phyloP scores from a whole-genome alignment of 2,888 invertebrate genomes.

The Apodemia duryi region DNA sequence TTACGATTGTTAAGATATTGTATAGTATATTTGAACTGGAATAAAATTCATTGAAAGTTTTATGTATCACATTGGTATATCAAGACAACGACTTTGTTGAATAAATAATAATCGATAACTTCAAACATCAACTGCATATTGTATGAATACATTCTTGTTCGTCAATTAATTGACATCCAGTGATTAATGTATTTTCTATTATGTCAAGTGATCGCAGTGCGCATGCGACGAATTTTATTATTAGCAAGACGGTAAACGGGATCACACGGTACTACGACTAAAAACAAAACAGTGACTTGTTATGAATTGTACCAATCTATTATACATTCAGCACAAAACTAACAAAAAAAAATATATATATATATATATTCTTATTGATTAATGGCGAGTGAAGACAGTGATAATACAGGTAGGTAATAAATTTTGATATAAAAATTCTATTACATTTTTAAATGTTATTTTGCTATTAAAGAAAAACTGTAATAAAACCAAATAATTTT shows the following conservation, averaged over 20 bases:
- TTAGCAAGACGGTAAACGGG: slow-evolving; percentile 52
- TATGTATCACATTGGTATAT: neutral
- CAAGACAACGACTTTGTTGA: neutral
- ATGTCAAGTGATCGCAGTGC: slow-evolving; percentile 65
- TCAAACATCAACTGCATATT: slow-evolving; percentile 14
- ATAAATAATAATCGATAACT: slow-evolving; percentile 3
- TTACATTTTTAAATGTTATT: slow-evolving; percentile 4
- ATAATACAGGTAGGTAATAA: neutral
- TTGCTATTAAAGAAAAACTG: too few relatives aligned
- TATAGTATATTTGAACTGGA: neutral
- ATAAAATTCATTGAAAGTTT: neutral
- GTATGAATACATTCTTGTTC: slow-evolving; percentile 33
- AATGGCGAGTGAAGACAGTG: slow-evolving; percentile 5
- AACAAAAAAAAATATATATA: neutral
- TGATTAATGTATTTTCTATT: slow-evolving; percentile 70
- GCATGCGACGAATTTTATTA: slow-evolving; percentile 70
- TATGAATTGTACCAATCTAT: neutral
- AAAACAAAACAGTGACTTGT: slow-evolving; percentile 23
- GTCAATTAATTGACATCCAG: slow-evolving; percentile 48
- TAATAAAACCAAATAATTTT: too few relatives aligned
- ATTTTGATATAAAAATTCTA: slow-evolving; percentile 17
- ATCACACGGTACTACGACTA: slow-evolving; percentile 42
- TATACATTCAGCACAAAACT: neutral
- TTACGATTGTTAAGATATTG: neutral
- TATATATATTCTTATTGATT: neutral